phyloP scores from a whole-genome alignment of 2,113 vertebrate genomes.

The Upupa epops region DNA sequence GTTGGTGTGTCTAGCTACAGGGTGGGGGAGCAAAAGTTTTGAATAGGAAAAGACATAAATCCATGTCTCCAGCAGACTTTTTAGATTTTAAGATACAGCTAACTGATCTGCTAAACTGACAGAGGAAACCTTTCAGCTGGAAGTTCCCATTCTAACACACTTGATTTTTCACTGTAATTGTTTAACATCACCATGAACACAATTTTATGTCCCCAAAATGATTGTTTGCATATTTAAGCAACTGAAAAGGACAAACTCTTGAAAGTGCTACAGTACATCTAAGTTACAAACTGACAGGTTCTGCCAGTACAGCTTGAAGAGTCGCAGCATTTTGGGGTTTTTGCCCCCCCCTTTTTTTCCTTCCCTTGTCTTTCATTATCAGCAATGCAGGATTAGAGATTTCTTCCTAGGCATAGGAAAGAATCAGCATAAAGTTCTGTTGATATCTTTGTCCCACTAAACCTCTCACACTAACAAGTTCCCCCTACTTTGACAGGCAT shows the following conservation, averaged over 20 bases:
- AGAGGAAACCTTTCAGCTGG: background rate
- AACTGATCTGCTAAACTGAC: background rate
- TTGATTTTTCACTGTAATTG: background rate
- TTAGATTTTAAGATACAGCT: background rate
- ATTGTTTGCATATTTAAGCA: background rate
- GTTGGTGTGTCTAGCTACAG: background rate
- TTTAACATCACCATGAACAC: background rate
- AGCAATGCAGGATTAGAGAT: background rate
- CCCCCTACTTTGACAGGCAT: background rate
- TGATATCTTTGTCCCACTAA: background rate
- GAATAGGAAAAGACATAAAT: background rate
- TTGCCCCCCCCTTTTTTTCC: background rate
- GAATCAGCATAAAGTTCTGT: background rate
- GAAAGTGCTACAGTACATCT: background rate
- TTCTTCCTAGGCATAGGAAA: background rate
- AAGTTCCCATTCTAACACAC: background rate
- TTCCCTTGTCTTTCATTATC: background rate
- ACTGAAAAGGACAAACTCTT: background rate
- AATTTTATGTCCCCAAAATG: background rate
- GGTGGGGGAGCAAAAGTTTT: background rate
- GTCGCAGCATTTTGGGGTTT: too few species aligned
- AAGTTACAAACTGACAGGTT: background rate
- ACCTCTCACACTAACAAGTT: background rate
- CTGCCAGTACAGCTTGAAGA: background rate
- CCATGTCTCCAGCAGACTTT: background rate